These are phyloP conservation scores for Alauda arvensis DNA, from an alignment of 2,797 vertebrate genomes.

Conservation along the genomic window DNA sequence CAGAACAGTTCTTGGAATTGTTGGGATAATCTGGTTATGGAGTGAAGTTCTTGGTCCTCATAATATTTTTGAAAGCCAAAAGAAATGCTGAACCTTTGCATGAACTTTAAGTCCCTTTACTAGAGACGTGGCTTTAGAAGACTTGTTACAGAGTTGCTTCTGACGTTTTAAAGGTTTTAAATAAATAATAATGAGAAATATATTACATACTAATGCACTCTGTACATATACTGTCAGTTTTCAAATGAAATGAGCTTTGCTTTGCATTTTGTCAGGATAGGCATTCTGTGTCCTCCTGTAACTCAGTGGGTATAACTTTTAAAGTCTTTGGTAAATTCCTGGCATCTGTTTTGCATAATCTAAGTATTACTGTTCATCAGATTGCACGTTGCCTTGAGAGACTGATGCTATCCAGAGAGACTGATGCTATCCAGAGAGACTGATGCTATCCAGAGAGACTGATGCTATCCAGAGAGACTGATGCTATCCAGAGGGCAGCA, in stretches of 20 bases:
- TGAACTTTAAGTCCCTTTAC: background rate
- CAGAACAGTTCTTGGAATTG: background rate
- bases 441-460: conserved; percentile 39
- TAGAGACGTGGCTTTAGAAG: background rate
- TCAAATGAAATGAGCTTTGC: background rate
- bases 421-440: no score
- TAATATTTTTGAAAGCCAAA: background rate
- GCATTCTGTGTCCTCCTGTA: background rate
- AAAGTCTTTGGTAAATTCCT: background rate
- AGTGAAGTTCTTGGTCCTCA: background rate
- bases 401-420: no score
- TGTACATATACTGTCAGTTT: accelerated
- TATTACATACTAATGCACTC: background rate
- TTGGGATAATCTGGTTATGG: background rate
- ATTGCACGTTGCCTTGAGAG: conserved; percentile 23
- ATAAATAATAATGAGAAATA: background rate
- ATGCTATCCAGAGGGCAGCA: conserved; percentile 39
- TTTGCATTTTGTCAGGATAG: background rate
- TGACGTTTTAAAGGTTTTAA: background rate
- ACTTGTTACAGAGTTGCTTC: background rate
- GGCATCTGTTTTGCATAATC: conserved; percentile 12
- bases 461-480: conserved; percentile 39
- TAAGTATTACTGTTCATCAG: background rate
- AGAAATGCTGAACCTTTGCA: background rate
- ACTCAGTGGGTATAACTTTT: background rate